Evolutionary conservation across 1,140 invertebrate genomes (phyloP), one percentile per base, ranked within the genome.

Genomic region (Cydia pomonella): DNA sequence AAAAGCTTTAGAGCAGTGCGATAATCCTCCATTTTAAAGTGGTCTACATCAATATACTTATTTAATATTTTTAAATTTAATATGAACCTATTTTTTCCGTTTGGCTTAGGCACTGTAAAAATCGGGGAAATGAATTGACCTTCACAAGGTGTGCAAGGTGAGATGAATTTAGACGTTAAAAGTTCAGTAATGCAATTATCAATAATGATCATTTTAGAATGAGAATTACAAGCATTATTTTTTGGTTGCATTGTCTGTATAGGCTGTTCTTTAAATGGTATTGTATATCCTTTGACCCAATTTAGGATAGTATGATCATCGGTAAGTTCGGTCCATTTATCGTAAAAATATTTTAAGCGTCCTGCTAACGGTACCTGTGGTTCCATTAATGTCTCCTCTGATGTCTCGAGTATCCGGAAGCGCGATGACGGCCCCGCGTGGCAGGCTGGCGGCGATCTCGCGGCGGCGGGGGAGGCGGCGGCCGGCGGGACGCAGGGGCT

Each of bases 11-110:
- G 5, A 5, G 63, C 62, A 27, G 63, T 75, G 27, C 73, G 41
- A 13, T 33, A 63, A n/a, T 72, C 64, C 38, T 50, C 29, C 27
- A 72, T 72, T 25, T 72, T 75, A 23, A 62, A 75, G 18, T 75
- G 47, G 38, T 23, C 12, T 1, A 38, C 69, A 3, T 13, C 7
- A 27, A 75, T 62, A 66, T 23, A 62, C 27, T 66, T 73, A 66
- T 76, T 76, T 72, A 76, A 66, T 3, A 6, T 12, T 23, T 76
- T 76, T 7, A 76, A 25, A 41, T 76, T 76, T 23, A 76, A 21
- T 27, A 76, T 76, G 50, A 76, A 76, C 27, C 75, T 71, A 2
- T 66, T 21, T 23, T 9, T 27, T 2, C 74, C 74, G 29, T 75
- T 71, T 6, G 64, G n/a, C 18, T 75, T 72, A 44, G 69, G 75